Evolutionary conservation across 2,113 vertebrate genomes (phyloP).

Genomic region (Odocoileus virginianus): DNA sequence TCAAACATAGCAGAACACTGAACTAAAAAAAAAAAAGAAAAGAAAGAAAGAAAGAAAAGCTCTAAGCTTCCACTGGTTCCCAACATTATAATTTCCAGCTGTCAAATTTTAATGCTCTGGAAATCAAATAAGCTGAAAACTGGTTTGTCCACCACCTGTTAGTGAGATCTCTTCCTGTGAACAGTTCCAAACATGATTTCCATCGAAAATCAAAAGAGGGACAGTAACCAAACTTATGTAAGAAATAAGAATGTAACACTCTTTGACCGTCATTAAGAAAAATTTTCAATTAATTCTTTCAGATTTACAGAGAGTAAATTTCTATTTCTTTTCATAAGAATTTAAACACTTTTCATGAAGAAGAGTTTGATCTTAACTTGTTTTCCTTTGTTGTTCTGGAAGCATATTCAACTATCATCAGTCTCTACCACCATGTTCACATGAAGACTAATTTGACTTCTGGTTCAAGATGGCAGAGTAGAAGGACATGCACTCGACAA

Average conservation of each 20-base stretch:
- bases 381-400: background rate
- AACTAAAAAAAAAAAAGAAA: background rate
- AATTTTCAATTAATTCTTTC: background rate
- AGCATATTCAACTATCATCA: background rate
- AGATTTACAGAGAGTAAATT: background rate
- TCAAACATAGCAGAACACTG: background rate
- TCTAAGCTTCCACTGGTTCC: background rate
- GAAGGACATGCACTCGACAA: background rate
- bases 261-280: background rate
- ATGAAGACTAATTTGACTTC: background rate
- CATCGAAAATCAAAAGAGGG: background rate
- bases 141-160: background rate
- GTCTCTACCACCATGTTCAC: background rate
- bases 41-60: background rate
- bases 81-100: background rate
- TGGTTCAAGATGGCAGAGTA: background rate
- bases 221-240: background rate
- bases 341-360: background rate
- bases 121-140: background rate
- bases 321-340: background rate
- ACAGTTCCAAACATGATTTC: background rate
- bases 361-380: background rate
- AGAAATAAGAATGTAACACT: background rate
- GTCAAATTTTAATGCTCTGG: conserved; percentile 13
- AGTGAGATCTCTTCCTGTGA: background rate